Evolutionary conservation across 2,113 vertebrate species (phyloP).

Genomic region (Peromyscus polionotus): DNA sequence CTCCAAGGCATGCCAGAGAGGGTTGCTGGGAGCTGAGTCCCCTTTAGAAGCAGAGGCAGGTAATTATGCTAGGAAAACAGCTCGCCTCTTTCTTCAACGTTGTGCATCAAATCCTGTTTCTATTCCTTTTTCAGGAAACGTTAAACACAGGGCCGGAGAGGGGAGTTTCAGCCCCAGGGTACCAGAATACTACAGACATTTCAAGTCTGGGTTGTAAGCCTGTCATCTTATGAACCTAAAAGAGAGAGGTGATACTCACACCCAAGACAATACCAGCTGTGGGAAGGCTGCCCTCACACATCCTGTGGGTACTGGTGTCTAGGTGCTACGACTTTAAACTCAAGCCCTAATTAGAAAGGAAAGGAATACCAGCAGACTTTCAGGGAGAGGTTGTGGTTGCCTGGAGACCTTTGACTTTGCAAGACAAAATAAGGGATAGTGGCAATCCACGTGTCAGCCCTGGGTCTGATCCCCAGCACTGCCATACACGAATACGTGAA

Average conservation of each 20-base stretch:
- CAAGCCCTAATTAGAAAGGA: slow-evolving; percentile 49
- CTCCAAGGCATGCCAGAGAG: not conserved
- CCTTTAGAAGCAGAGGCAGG: slow-evolving; percentile 60
- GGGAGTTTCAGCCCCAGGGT: slow-evolving; percentile 20
- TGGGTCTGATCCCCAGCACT: not conserved
- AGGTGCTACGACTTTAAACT: slow-evolving; percentile 11
- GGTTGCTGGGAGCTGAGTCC: slow-evolving; percentile 42
- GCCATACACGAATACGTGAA: not conserved
- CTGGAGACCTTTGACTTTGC: slow-evolving; percentile 12
- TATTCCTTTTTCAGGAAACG: slow-evolving; percentile 58
- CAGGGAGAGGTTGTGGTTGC: slow-evolving; percentile 28
- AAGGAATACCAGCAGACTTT: slow-evolving; percentile 24
- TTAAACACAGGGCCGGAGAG: slow-evolving; percentile 67
- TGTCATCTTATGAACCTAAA: slow-evolving; percentile 70
- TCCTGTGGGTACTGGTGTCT: not conserved
- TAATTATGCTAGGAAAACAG: slow-evolving; percentile 70
- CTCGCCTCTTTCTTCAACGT: slow-evolving; percentile 52
- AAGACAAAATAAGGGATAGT: slow-evolving; percentile 1
- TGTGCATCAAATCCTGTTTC: slow-evolving; percentile 46
- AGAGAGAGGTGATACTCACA: slow-evolving; percentile 42
- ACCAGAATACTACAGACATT: slow-evolving; percentile 68
- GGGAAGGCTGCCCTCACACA: not conserved
- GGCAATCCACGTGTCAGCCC: not conserved
- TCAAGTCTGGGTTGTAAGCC: slow-evolving; percentile 65
- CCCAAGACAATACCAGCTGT: not conserved